phyloP scores from a whole-genome alignment of 2,888 invertebrate genomes.

The Philonicus albiceps region DNA sequence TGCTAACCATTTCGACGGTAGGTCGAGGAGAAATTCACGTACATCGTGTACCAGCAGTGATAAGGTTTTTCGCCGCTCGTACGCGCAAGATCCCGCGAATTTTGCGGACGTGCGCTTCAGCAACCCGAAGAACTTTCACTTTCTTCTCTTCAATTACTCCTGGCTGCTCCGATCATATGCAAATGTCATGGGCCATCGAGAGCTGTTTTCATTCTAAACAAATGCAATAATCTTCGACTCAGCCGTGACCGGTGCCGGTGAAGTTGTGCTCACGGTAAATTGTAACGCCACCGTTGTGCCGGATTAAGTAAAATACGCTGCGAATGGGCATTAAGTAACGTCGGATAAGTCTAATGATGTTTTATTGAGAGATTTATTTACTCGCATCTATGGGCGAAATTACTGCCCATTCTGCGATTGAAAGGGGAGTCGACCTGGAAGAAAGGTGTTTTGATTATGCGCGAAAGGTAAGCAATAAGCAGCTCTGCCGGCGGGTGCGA shows the following conservation, averaged over 20 bases:
- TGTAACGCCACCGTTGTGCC: neutral
- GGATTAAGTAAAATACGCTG: neutral
- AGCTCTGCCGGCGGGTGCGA: neutral
- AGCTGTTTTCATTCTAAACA: conserved; percentile 23
- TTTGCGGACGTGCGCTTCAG: neutral
- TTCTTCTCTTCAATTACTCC: neutral
- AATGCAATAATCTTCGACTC: conserved; percentile 9
- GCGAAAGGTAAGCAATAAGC: neutral
- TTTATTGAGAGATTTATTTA: neutral
- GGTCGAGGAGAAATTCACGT: neutral
- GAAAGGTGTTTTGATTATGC: neutral
- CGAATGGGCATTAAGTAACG: neutral
- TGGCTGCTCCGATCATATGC: conserved; percentile 2
- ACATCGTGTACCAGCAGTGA: neutral
- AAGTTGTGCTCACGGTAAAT: neutral
- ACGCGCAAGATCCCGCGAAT: neutral
- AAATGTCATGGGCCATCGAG: conserved; percentile 30
- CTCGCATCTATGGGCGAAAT: neutral
- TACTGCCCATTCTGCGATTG: neutral
- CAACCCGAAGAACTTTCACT: conserved; percentile 13
- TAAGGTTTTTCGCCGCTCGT: neutral
- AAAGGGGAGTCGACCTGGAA: neutral
- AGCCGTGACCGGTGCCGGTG: conserved; percentile 13
- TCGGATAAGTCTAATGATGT: neutral
- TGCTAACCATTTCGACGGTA: neutral